These are phyloP conservation scores for Hippotragus niger DNA, from an alignment of 2,113 vertebrate species.

Conservation along the genomic window DNA sequence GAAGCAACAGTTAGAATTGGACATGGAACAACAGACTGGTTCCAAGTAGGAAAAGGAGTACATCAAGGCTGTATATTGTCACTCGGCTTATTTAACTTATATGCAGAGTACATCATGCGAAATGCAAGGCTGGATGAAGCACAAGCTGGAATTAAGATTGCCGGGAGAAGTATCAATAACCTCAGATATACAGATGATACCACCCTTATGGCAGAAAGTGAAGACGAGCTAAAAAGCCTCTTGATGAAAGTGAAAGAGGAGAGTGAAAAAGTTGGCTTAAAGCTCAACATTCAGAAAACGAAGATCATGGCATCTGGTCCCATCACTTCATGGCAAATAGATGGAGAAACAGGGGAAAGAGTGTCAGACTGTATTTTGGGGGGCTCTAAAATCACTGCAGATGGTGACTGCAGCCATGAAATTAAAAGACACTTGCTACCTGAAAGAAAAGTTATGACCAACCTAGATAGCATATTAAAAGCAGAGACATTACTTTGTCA, in stretches of 20 bases:
- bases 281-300: neutral
- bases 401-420: neutral
- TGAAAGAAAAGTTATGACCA: neutral
- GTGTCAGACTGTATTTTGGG: neutral
- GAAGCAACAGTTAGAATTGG: neutral
- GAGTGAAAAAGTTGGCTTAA: neutral
- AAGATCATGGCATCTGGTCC: neutral
- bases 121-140: neutral
- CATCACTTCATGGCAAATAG: neutral
- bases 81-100: neutral
- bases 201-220: neutral
- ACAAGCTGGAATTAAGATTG: neutral
- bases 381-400: neutral
- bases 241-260: neutral
- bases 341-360: neutral
- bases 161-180: neutral
- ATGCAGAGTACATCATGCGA: neutral
- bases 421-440: neutral
- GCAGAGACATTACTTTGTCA: neutral
- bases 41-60: neutral
- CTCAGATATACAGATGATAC: neutral
- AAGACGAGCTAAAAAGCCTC: neutral
- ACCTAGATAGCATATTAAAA: neutral
- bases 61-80: neutral
- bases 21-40: neutral